Evolutionary conservation across 2,888 invertebrate species (phyloP).

Genomic region (Endotricha flammealis): DNA sequence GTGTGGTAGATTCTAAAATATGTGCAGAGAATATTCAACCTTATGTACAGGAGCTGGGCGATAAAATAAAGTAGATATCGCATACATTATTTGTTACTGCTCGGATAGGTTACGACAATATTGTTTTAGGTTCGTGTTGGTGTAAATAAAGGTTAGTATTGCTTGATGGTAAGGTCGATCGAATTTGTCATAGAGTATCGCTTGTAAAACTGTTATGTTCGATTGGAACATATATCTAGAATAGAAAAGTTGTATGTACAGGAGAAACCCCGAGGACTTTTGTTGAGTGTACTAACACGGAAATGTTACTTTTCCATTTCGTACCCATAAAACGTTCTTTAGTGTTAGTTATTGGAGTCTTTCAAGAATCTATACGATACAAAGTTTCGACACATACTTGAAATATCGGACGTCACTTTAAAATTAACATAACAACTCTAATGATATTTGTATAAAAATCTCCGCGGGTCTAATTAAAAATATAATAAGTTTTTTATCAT

Average conservation of each 20-base stretch:
- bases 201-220: constrained; percentile 4
- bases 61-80: constrained; percentile 15
- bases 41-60: constrained; percentile 13
- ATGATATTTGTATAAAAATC: too few species aligned
- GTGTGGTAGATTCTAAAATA: constrained; percentile 25
- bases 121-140: constrained; percentile 5
- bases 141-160: constrained; percentile 2
- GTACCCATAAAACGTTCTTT: too few species aligned
- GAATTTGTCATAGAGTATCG: constrained; percentile 8
- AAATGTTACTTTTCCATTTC: too few species aligned
- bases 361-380: too few species aligned
- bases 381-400: too few species aligned
- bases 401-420: too few species aligned
- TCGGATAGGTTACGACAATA: constrained; percentile 11
- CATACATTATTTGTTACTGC: constrained; percentile 9
- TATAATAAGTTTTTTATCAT: too few species aligned
- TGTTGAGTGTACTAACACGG: too few species aligned
- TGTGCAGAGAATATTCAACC: constrained; percentile 23
- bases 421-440: too few species aligned
- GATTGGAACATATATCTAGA: neutral
- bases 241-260: constrained; percentile 4
- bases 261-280: too few species aligned
- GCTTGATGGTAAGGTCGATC: constrained; percentile 1
- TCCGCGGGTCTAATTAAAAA: too few species aligned
- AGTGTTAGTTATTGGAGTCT: too few species aligned